Evolutionary conservation across 2,888 invertebrate species (phyloP), one percentile per base, ranked within the genome.

Genomic region (Nephrotoma flavescens): DNA sequence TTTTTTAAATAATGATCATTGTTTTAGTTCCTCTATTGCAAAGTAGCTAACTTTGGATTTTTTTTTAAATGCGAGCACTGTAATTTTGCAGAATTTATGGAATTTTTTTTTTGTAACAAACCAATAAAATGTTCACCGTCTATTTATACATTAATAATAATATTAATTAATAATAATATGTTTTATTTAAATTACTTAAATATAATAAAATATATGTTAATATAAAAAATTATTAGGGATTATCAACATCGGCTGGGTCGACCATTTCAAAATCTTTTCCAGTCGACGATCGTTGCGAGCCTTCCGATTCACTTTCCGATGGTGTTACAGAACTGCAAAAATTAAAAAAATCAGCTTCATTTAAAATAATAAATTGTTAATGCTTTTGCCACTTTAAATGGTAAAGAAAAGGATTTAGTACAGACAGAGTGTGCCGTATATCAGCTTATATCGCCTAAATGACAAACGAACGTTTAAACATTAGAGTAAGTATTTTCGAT

Each of bases 231-330:
- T 86, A 57, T 88, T 87, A 88, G 52, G 88, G 92, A 0, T 92
- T 92, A 86, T 94, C 94, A 47, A 95, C 90, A 89, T 95, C 95
- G 19, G 93, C 94, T 44, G 94, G 94, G 89, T 96, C 96, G 86
- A 97, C 95, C 90, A 97, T 96, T 92, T 97, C 97, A 91, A 97
- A 97, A 92, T 97, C 97, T 89, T 95, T 94, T 89, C 96, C 97
- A 0, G 96, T 96, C 88, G 96, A 96, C 12, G 96, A 96, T 87
- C 96, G 94, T 89, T 95, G 95, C 89, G 96, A 96, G 89, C 94
- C 94, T 90, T 96, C 96, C 0, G 96, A 96, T 89, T 97, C 97
- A 12, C 96, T 96, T 90, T 96, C 97, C 0, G 96, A 96, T 88
- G 92, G 89, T 84, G 90, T 90, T 71, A 86, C 42, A 7, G 85